Evolutionary conservation across 2,113 vertebrate genomes (phyloP).

Genomic region (Pogona vitticeps): DNA sequence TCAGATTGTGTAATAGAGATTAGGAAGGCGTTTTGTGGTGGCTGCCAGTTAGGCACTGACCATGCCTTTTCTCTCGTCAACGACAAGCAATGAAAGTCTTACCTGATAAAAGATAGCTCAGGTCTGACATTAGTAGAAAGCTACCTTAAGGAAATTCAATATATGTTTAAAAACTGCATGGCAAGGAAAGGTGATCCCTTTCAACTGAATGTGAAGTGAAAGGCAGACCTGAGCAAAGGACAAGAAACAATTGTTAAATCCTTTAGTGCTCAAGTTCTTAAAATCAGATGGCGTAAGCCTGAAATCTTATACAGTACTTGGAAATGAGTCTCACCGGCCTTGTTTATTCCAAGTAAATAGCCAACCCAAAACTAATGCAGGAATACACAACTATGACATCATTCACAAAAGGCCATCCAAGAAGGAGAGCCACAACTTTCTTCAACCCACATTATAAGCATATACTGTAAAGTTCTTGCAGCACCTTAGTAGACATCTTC

Average conservation of each 20-base stretch:
- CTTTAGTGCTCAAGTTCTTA: neutral
- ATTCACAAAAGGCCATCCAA: too few relatives aligned
- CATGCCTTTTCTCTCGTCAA: neutral
- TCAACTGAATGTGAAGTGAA: neutral
- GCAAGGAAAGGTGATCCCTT: neutral
- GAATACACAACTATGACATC: too few relatives aligned
- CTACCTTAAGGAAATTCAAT: neutral
- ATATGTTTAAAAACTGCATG: neutral
- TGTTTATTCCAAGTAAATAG: neutral
- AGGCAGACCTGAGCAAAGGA: neutral
- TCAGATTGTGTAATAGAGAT: neutral
- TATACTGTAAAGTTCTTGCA: neutral
- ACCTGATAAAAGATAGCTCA: neutral
- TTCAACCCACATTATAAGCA: neutral
- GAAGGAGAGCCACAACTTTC: too few relatives aligned
- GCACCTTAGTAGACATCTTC: too few relatives aligned
- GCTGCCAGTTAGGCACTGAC: neutral
- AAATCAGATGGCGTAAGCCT: neutral
- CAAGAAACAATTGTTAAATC: neutral
- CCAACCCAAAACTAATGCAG: too few relatives aligned
- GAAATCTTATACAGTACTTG: neutral
- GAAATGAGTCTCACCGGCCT: neutral
- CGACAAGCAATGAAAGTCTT: neutral
- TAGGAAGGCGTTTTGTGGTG: neutral
- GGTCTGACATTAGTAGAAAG: neutral